Conservation (phyloP, 2,888 invertebrate genomes). For the Celastrina argiolus region DNA sequence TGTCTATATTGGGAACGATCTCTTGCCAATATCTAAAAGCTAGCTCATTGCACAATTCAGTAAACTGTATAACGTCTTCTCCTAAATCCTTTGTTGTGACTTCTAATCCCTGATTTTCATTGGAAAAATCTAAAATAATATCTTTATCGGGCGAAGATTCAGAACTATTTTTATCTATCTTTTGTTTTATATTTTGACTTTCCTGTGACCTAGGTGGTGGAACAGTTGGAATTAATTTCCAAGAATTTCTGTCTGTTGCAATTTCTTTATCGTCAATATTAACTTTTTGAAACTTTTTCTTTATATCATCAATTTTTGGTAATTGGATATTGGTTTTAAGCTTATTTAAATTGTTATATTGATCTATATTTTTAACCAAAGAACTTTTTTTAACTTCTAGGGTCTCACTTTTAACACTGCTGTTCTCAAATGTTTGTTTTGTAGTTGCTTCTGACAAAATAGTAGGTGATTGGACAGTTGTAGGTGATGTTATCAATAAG, state of each 20-base stretch:
- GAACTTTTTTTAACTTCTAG: conserved; percentile 11
- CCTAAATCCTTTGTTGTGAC: conserved; percentile 84
- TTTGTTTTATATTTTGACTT: conserved; percentile 56
- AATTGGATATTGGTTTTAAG: conserved; percentile 35
- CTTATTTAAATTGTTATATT: conserved; percentile 23
- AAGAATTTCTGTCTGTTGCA: conserved; percentile 62
- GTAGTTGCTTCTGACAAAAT: not conserved
- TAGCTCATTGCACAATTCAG: conserved; percentile 89
- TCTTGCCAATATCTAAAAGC: conserved; percentile 90
- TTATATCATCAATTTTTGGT: conserved; percentile 67
- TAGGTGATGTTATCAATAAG: not conserved
- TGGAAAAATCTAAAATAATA: conserved; percentile 59
- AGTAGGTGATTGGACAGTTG: not conserved
- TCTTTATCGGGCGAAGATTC: conserved; percentile 54
- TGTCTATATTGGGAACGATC: conserved; percentile 83
- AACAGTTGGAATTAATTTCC: conserved; percentile 79
- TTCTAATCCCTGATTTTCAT: conserved; percentile 83
- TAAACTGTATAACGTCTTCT: conserved; percentile 86
- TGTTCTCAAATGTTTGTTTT: not conserved
- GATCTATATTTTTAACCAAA: not conserved
- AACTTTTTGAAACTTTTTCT: conserved; percentile 70
- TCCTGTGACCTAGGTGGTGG: conserved; percentile 68
- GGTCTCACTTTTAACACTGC: not conserved
- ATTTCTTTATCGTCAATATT: conserved; percentile 68
- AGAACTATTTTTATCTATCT: conserved; percentile 46